Conservation (phyloP, 2,797 vertebrate genomes). For the Champsocephalus esox region DNA sequence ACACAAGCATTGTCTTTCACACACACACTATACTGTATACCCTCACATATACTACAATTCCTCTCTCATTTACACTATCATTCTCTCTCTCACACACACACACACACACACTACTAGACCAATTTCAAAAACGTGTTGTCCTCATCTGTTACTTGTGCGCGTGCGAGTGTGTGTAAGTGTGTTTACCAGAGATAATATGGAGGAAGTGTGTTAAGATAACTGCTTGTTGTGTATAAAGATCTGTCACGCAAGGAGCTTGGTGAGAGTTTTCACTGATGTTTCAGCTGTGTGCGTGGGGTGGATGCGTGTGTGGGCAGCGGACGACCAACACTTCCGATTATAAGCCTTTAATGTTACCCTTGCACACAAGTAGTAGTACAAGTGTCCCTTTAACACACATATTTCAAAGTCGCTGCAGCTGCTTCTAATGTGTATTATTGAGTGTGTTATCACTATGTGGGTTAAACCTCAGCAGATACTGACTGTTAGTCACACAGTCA, state of each 20-base stretch:
- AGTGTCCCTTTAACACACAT: background rate
- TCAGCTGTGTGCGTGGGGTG: accelerated
- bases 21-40: no score
- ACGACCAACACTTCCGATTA: constrained; percentile 5
- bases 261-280: constrained; percentile 7
- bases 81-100: no score
- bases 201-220: constrained; percentile 11
- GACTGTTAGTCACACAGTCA: constrained; percentile 22
- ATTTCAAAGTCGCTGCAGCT: background rate
- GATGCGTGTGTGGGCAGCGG: background rate
- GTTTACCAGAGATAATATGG: background rate
- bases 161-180: background rate
- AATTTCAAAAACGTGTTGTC: no score
- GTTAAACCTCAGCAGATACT: constrained; percentile 16
- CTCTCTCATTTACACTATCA: no score
- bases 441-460: constrained; percentile 31
- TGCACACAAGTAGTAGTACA: background rate
- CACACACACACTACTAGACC: no score
- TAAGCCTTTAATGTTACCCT: background rate
- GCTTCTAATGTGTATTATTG: background rate
- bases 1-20: no score
- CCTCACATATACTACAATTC: no score
- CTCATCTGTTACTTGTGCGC: background rate
- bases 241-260: background rate
- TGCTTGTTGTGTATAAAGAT: constrained; percentile 16